Conservation (phyloP, 2,113 vertebrate species). For the Erinaceus europaeus region DNA sequence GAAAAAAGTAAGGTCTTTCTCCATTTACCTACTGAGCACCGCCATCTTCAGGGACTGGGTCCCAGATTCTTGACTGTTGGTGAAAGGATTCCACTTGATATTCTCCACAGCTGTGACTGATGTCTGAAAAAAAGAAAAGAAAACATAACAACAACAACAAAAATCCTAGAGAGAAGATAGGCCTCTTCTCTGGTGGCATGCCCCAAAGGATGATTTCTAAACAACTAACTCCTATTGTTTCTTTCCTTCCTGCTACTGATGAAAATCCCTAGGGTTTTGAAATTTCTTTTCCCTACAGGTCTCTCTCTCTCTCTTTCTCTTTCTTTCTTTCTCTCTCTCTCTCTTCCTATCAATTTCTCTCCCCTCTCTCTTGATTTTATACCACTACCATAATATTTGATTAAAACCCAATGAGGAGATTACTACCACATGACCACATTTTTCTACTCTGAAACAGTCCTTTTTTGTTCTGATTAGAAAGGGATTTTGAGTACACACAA, state of each 20-base stretch:
- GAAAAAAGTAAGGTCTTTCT: neutral
- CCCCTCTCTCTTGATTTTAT: too few relatives aligned
- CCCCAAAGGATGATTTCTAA: conserved; percentile 8
- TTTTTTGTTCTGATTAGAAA: conserved; percentile 25
- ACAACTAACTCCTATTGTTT: neutral
- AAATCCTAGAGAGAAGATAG: neutral
- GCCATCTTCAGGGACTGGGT: neutral
- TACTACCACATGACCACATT: neutral
- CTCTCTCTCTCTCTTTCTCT: neutral
- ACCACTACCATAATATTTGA: neutral
- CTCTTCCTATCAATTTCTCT: too few relatives aligned
- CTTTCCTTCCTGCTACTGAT: conserved; percentile 34
- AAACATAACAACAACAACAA: too few relatives aligned
- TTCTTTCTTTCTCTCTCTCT: too few relatives aligned
- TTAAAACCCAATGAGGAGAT: neutral
- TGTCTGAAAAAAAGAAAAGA: neutral
- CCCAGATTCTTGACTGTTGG: neutral
- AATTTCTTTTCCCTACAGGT: neutral
- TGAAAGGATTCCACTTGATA: neutral
- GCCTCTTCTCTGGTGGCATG: neutral
- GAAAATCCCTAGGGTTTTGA: neutral
- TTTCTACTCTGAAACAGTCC: neutral
- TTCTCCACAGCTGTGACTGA: neutral
- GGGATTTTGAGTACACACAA: neutral
- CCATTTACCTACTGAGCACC: neutral